Conservation (phyloP, 2,888 invertebrate genomes). For the Luperina nickerlii region DNA sequence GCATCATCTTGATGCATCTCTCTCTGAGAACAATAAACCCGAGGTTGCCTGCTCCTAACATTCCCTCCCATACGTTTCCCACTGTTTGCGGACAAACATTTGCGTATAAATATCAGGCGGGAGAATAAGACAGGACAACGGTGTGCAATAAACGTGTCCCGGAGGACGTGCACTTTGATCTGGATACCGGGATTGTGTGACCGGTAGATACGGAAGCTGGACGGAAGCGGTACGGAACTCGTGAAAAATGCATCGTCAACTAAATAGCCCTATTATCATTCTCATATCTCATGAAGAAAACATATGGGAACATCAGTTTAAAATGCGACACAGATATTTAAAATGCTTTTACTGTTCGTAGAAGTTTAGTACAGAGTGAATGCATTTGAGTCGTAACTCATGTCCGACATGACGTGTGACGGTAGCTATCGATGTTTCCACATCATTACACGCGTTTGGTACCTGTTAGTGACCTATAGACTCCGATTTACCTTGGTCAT, state of each 20-base stretch:
- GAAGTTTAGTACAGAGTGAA: slow-evolving; percentile 17
- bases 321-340: slow-evolving; percentile 26
- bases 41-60: neutral
- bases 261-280: slow-evolving; percentile 22
- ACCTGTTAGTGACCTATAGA: slow-evolving; percentile 17
- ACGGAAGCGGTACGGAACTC: slow-evolving; percentile 12
- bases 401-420: slow-evolving; percentile 44
- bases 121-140: slow-evolving; percentile 43
- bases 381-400: slow-evolving; percentile 53
- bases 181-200: slow-evolving; percentile 30
- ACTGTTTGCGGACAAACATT: slow-evolving; percentile 35
- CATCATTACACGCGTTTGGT: slow-evolving; percentile 32
- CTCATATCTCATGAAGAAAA: neutral
- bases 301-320: slow-evolving; percentile 16
- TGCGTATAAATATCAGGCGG: slow-evolving; percentile 37
- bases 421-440: slow-evolving; percentile 43
- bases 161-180: slow-evolving; percentile 42
- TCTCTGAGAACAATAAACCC: slow-evolving; percentile 1
- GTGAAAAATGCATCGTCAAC: neutral
- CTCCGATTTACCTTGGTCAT: slow-evolving; percentile 17
- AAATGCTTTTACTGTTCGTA: slow-evolving; percentile 33
- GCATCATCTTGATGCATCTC: slow-evolving; percentile 4
- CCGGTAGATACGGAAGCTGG: slow-evolving; percentile 11
- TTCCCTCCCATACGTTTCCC: slow-evolving; percentile 3
- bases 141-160: slow-evolving; percentile 55